Percentiles rank a stretch among this genome's conserved stretches.
Conservation (phyloP, 1,140 invertebrate genomes). For the Augochlora pura region DNA sequence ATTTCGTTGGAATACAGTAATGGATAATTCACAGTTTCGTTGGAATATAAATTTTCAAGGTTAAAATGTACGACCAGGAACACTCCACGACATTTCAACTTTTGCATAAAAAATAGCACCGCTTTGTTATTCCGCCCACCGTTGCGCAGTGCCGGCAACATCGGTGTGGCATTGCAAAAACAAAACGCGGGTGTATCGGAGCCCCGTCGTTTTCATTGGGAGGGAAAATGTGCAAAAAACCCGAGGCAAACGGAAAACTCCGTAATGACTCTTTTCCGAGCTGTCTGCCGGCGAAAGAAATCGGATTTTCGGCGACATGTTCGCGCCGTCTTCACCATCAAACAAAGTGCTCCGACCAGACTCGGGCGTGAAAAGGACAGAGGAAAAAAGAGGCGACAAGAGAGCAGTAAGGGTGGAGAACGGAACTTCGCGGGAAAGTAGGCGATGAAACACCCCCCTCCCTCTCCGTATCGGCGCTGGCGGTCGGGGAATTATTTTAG, state of each 20-base stretch:
- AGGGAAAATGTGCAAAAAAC: not conserved
- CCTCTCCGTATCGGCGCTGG: slow-evolving; percentile 6
- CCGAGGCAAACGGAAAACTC: not conserved
- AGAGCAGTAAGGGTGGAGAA: not conserved
- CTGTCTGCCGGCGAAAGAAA: slow-evolving; percentile 30
- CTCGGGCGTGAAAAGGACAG: slow-evolving; percentile 11
- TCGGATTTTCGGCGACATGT: slow-evolving; percentile 51
- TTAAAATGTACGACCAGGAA: too few species aligned
- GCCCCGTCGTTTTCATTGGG: not conserved
- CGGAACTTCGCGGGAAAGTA: not conserved
- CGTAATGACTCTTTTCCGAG: slow-evolving; percentile 10
- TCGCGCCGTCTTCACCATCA: slow-evolving; percentile 41
- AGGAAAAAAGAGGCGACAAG: not conserved
- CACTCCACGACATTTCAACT: too few species aligned
- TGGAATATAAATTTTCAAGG: too few species aligned
- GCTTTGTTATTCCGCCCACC: too few species aligned
- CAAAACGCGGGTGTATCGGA: not conserved
- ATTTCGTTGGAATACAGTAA: too few species aligned
- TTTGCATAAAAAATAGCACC: too few species aligned
- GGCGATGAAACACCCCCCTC: not conserved
- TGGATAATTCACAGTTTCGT: too few species aligned
- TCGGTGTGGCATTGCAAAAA: too few species aligned
- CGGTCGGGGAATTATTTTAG: slow-evolving; percentile 63
- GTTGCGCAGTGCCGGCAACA: not conserved
- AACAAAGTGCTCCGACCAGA: slow-evolving; percentile 31